Evolutionary conservation across 2,113 vertebrate genomes (phyloP), one percentile per base, ranked within the genome.

Genomic region (Myrmophylax atrothorax): DNA sequence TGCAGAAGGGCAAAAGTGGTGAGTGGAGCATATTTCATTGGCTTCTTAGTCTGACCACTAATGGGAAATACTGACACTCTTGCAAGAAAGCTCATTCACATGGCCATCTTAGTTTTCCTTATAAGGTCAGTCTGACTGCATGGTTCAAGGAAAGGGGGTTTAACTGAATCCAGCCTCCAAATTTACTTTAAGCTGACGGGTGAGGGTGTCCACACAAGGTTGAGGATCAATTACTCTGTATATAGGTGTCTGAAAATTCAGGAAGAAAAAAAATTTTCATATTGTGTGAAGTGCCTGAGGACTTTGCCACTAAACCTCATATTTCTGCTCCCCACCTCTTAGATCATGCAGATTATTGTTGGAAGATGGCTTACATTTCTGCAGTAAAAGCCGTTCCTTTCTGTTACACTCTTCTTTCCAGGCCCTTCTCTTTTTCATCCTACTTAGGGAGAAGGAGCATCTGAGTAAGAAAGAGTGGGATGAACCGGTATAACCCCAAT

Each of bases 51-150:
- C 59, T 55, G 47, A 8, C 33, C 50, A 11, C 60, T 84, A 12
- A 28, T 35, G 11, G n/a, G 23, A 79, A 83, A 53, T 55, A 33
- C 29, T 44, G 26, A 18, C 4, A 52, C 4, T 66, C 13, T n/a
- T 2, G 0, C 25, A 78, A 42, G 55, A 87, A 70, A 59, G 12
- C 2, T 46, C 6, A 0, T 35, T 69, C 53, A 28, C 0, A 0
- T 3, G 5, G 33, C 52, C 37, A 33, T 83, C 59, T 80, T 55
- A 50, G 24, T 18, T 87, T 81, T n/a, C 18, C 24, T 68, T 79
- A 4, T 44, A 59, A 60, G 28, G 47, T 79, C 38, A 58, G 37
- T 18, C 53, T 73, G 75, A 35, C 22, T 2, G 1, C 35, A 55
- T 9, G n/a, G 31, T 81, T 82, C 19, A 56, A 38, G 52, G 47